Evolutionary conservation across 1,140 invertebrate species (phyloP).

Genomic region (Calycopis cecrops): DNA sequence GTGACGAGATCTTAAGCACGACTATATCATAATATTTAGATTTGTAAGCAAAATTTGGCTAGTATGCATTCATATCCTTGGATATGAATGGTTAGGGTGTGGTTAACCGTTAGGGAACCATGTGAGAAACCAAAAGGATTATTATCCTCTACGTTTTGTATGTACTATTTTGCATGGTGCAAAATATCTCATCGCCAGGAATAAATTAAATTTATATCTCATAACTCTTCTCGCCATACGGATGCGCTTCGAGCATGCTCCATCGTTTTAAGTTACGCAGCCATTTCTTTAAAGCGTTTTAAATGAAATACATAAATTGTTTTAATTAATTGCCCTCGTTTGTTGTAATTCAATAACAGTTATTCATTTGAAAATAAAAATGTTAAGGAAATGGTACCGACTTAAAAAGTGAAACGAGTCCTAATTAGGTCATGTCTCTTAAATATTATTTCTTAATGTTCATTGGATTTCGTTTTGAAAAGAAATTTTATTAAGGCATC

Average conservation of each 20-base stretch:
- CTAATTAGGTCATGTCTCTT: too few species aligned
- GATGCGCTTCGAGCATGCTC: slow-evolving; percentile 17
- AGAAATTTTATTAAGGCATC: too few species aligned
- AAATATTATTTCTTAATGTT: too few species aligned
- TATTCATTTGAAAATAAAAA: too few species aligned
- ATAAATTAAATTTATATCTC: slow-evolving; percentile 10
- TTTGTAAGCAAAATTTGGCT: not conserved
- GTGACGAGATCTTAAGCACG: slow-evolving; percentile 5
- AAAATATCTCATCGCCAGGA: slow-evolving; percentile 28
- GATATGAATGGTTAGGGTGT: slow-evolving; percentile 20
- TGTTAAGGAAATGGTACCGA: too few species aligned
- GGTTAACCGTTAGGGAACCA: slow-evolving; percentile 66
- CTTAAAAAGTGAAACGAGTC: too few species aligned
- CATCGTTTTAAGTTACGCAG: slow-evolving; percentile 7
- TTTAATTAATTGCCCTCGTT: slow-evolving; percentile 1
- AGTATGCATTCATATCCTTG: slow-evolving; percentile 4
- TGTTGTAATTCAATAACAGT: too few species aligned
- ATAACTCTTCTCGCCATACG: slow-evolving; percentile 25
- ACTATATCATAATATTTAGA: not conserved
- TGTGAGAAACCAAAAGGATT: slow-evolving; percentile 72
- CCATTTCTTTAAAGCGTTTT: slow-evolving; percentile 7
- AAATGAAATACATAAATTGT: slow-evolving; percentile 8
- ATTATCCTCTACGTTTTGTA: slow-evolving; percentile 66
- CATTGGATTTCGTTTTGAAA: too few species aligned
- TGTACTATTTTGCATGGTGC: slow-evolving; percentile 79